Base-by-base conservation (phyloP, 35 echinoderm and acorn worm genomes). In the Acanthaster planci region DNA sequence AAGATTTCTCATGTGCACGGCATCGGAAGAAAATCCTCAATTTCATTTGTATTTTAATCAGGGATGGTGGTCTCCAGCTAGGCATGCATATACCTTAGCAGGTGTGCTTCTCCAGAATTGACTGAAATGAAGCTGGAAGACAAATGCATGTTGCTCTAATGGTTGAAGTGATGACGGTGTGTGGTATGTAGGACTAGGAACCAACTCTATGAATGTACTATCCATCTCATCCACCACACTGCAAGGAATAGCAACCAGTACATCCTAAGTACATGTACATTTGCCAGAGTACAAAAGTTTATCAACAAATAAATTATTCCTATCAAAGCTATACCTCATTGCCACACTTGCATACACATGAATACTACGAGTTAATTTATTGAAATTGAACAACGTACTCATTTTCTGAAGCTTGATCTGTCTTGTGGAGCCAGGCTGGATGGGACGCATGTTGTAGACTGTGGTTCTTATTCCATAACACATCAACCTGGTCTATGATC, bases 121-220 rank as follows among this genome's bases (percentile, higher is more conserved):
- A 29, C 79, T 81, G 39, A 81, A 52, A 47, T 81, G 79, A 23
- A 89, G 38, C 55, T 82, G 87, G 87, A 89, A 89, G 87, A 89
- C 87, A 52, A 89, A 89, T 1, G 78, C 80, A 37, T 89, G 87
- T 76, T 89, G 78, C 42, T 89, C 87, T 82, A 82, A 47, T 5
- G 87, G 87, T 40, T 89, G 87, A 19, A 89, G 57, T 22, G 42
- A 67, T 36, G 59, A 60, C 21, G 79, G 76, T 76, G 60, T 40
- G 26, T 80, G 38, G 37, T 80, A 80, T 67, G 78, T 39, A 14
- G 80, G 52, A 59, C 87, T 89, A 2, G 77, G 37, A 10, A 89
- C 31, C 39, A 89, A 59, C 79, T 89, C 87, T 17, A 89, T 89
- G 38, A 40, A 59, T 15, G 40, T 81, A 31, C 19, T 52, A 81